These are phyloP conservation scores for Hydrocynus forskahlii DNA, from an alignment of 2,797 vertebrate genomes.

Conservation along the genomic window DNA sequence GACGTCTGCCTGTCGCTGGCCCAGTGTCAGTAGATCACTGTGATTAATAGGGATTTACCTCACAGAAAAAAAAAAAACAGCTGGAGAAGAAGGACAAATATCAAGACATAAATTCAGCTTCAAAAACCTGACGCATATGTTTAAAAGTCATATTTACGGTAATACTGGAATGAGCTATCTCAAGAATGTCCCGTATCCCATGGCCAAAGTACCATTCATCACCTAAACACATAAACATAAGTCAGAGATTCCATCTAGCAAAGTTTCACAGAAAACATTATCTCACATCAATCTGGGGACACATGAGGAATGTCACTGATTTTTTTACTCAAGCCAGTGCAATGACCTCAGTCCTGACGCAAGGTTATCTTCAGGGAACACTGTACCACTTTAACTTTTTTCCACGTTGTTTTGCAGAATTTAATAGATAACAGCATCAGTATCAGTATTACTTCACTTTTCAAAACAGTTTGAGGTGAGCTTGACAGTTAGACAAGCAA, in stretches of 20 bases:
- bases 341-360: background rate
- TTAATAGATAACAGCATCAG: too few species aligned
- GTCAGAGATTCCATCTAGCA: background rate
- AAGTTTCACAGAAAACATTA: background rate
- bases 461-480: too few species aligned
- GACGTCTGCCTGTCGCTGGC: constrained; percentile 64
- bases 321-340: background rate
- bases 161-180: constrained; percentile 28
- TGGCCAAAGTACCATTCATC: constrained; percentile 11
- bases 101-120: constrained; percentile 69
- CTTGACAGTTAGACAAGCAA: too few species aligned
- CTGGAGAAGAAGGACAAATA: constrained; percentile 73
- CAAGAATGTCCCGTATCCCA: constrained; percentile 44
- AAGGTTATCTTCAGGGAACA: too few species aligned
- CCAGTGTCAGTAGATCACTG: constrained; percentile 74
- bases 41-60: constrained; percentile 83
- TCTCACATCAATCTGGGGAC: background rate
- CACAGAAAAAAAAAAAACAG: constrained; percentile 78
- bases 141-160: constrained; percentile 59
- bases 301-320: background rate
- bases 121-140: constrained; percentile 65
- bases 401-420: too few species aligned
- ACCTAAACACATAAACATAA: constrained; percentile 14
- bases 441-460: background rate
- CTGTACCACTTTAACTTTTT: too few species aligned